Conservation (phyloP, 2,113 vertebrate genomes). For the Pluvianellus socialis region DNA sequence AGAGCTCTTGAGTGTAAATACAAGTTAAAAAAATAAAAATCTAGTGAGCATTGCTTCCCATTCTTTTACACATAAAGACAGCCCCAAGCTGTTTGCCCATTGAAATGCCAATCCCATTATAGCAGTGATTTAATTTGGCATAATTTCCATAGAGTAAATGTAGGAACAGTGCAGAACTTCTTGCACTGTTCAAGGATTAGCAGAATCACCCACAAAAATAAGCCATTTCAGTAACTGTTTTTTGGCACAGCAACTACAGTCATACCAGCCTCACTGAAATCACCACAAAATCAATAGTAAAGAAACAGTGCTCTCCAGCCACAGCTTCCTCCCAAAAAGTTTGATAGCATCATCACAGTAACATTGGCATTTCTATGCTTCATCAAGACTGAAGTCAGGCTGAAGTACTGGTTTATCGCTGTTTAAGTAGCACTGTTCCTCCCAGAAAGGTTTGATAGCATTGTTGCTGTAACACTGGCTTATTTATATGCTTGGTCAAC, state of each 20-base stretch:
- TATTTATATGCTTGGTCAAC: background rate
- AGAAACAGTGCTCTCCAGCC: background rate
- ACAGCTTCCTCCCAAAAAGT: conserved; percentile 1
- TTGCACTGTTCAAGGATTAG: background rate
- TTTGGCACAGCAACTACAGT: background rate
- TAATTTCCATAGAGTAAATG: background rate
- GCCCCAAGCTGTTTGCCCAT: background rate
- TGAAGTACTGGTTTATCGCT: background rate
- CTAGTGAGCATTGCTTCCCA: background rate
- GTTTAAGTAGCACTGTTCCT: background rate
- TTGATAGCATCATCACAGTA: background rate
- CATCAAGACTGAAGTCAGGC: background rate
- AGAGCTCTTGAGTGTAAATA: background rate
- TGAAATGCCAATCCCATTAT: background rate
- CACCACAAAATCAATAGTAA: background rate
- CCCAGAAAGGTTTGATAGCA: background rate
- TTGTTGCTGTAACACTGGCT: background rate
- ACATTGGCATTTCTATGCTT: background rate
- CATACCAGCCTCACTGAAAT: background rate
- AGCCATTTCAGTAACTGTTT: background rate
- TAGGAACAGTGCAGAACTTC: background rate
- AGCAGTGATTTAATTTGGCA: background rate
- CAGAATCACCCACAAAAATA: background rate
- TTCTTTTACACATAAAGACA: background rate
- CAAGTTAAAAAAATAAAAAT: background rate